Evolutionary conservation across 2,888 invertebrate genomes (phyloP).

Genomic region (Spatulosminthurus flaviceps): DNA sequence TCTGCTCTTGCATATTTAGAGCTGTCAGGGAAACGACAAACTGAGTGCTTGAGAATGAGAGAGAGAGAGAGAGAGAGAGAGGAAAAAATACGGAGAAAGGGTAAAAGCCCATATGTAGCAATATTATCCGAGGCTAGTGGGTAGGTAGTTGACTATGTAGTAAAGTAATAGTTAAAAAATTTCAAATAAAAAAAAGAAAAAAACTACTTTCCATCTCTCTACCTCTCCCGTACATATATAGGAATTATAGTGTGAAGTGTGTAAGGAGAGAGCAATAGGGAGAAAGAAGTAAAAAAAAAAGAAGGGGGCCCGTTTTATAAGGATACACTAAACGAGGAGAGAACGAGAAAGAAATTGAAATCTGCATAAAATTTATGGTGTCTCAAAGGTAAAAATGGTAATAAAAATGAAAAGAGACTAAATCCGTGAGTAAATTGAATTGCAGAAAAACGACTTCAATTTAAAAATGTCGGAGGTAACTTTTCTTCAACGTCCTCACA

Average conservation of each 20-base stretch:
- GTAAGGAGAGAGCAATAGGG: conserved; percentile 24
- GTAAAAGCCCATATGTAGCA: conserved; percentile 8
- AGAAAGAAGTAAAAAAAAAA: conserved; percentile 23
- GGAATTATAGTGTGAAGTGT: background rate
- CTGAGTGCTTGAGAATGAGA: conserved; percentile 14
- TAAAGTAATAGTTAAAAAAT: conserved; percentile 22
- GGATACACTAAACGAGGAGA: conserved; percentile 16
- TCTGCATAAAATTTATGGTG: conserved; percentile 64
- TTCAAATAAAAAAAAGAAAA: conserved; percentile 27
- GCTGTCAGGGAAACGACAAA: conserved; percentile 37
- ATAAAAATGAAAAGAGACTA: conserved; percentile 64
- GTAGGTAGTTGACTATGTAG: conserved; percentile 14
- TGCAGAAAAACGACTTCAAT: conserved; percentile 64
- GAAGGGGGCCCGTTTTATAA: conserved; percentile 18
- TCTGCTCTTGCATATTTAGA: conserved; percentile 28
- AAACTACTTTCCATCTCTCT: background rate
- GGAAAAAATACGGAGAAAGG: conserved; percentile 19
- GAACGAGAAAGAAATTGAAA: conserved; percentile 63
- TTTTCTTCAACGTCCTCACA: conserved; percentile 41
- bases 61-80: conserved; percentile 25
- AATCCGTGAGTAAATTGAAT: conserved; percentile 64
- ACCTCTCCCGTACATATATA: background rate
- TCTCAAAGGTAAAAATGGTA: conserved; percentile 64
- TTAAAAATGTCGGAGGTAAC: conserved; percentile 62
- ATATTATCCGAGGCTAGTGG: too few relatives aligned